Conservation (phyloP, 2,797 vertebrate species). For the Chelon labrosus region DNA sequence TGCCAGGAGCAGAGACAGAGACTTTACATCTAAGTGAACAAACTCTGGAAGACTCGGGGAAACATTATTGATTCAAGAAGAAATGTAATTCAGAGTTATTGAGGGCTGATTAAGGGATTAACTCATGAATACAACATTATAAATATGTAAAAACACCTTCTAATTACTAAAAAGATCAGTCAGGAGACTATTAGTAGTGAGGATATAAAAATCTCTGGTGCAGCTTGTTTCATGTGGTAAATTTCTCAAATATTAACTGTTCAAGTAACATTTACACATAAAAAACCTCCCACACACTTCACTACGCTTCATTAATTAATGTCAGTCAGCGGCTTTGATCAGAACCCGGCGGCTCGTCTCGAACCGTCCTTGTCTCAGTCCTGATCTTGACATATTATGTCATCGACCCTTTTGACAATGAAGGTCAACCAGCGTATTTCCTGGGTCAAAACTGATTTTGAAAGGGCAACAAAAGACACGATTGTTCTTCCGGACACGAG, state of each 20-base stretch:
- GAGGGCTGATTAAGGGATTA: too few species aligned
- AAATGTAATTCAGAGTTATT: too few species aligned
- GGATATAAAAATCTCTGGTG: too few species aligned
- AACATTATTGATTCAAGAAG: neutral
- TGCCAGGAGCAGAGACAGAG: neutral
- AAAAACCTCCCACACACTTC: neutral
- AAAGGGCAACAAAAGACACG: slow-evolving; percentile 7
- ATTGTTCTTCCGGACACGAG: slow-evolving; percentile 7
- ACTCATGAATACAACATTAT: too few species aligned
- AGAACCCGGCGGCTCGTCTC: slow-evolving; percentile 1
- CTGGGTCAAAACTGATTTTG: slow-evolving; percentile 40
- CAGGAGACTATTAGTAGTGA: too few species aligned
- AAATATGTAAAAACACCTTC: too few species aligned
- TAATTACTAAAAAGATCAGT: too few species aligned
- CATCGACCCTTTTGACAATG: slow-evolving; percentile 11
- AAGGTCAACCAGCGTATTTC: slow-evolving; percentile 33
- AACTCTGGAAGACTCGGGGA: too few species aligned
- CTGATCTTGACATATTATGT: slow-evolving; percentile 6
- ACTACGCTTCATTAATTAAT: slow-evolving; percentile 19
- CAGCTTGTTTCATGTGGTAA: neutral
- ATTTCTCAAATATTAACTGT: neutral
- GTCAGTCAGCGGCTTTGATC: slow-evolving; percentile 22
- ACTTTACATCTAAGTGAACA: neutral
- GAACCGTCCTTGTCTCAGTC: slow-evolving; percentile 17
- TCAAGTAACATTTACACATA: neutral